These are phyloP conservation scores for Ophiothrix spiculata DNA, from an alignment of 35 echinoderm and acorn worm species.

Conservation along the genomic window DNA sequence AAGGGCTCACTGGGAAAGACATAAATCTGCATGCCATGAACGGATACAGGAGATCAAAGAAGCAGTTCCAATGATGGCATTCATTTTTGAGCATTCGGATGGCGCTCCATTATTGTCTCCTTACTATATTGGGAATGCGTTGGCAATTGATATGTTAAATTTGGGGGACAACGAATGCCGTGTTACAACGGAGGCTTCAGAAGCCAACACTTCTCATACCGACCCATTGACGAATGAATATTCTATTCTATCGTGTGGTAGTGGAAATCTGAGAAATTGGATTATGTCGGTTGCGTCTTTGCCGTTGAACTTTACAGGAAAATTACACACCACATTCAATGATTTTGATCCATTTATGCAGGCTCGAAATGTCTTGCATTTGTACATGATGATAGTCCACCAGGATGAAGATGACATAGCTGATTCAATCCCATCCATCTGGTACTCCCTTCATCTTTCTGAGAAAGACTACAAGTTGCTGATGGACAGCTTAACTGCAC, in stretches of 20 bases:
- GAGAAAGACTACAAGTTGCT: constrained; percentile 44
- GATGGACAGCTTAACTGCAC: background rate
- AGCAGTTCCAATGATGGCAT: background rate
- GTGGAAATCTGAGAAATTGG: constrained; percentile 47
- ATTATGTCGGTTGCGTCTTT: constrained; percentile 52
- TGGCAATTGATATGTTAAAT: background rate
- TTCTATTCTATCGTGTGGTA: constrained; percentile 41
- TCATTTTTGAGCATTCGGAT: background rate
- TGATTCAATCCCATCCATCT: constrained; percentile 26
- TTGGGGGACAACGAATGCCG: background rate
- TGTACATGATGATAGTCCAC: constrained; percentile 55
- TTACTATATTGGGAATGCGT: background rate
- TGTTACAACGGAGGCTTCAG: too few species aligned
- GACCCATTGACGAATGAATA: constrained; percentile 10
- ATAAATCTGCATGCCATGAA: background rate
- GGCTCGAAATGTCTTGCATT: constrained; percentile 66
- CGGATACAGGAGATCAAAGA: background rate
- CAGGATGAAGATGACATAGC: background rate
- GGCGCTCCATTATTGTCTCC: background rate
- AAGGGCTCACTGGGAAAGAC: background rate
- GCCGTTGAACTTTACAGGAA: constrained; percentile 44
- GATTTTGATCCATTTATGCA: constrained; percentile 50
- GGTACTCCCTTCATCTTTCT: constrained; percentile 43
- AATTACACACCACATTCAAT: constrained; percentile 36
- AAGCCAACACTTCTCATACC: background rate